Percentiles rank a stretch among this genome's conserved stretches.
Evolutionary conservation across 1,140 invertebrate genomes (phyloP).

Genomic region (Drosophila equinoxialis): DNA sequence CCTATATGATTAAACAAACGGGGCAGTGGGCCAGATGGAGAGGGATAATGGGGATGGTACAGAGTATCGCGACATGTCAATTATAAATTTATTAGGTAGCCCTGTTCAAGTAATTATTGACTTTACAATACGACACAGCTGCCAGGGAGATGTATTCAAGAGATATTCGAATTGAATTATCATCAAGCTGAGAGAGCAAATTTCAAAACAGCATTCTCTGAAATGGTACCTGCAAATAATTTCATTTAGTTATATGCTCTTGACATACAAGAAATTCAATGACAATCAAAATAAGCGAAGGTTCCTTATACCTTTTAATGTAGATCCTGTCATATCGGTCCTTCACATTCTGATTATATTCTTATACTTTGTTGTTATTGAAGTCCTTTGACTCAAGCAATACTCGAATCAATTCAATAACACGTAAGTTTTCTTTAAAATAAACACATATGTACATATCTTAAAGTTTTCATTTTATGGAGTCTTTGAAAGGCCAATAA

Average conservation of each 20-base stretch:
- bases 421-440: too few relatives aligned
- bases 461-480: not conserved
- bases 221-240: too few relatives aligned
- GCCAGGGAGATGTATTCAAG: not conserved
- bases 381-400: too few relatives aligned
- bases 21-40: not conserved
- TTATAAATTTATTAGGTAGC: slow-evolving; percentile 17
- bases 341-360: too few relatives aligned
- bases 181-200: not conserved
- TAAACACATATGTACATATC: too few relatives aligned
- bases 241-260: too few relatives aligned
- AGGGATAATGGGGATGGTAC: not conserved
- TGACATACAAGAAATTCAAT: too few relatives aligned
- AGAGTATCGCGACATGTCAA: slow-evolving; percentile 6
- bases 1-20: slow-evolving; percentile 5
- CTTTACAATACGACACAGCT: slow-evolving; percentile 1
- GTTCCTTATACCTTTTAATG: too few relatives aligned
- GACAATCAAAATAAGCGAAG: too few relatives aligned
- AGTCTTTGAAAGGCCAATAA: not conserved
- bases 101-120: not conserved
- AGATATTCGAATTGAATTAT: not conserved
- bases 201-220: not conserved
- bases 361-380: too few relatives aligned
- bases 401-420: too few relatives aligned
- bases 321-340: too few relatives aligned